Evolutionary conservation across 2,888 invertebrate genomes (phyloP).

Genomic region (Diabrotica balteata): DNA sequence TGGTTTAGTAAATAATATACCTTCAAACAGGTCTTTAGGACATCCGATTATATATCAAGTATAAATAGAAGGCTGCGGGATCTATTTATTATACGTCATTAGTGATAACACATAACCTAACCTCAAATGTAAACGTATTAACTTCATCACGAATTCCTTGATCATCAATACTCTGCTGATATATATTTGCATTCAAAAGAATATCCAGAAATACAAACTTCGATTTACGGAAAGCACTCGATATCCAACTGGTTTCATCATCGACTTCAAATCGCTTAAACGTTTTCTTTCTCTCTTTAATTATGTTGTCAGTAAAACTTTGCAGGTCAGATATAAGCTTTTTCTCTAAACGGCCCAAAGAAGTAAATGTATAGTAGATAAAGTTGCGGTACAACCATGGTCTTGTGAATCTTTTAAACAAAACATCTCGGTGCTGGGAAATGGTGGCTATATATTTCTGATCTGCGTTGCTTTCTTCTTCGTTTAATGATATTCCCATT

Average conservation of each 20-base stretch:
- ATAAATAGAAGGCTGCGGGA: too few relatives aligned
- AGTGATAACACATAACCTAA: slow-evolving; percentile 7
- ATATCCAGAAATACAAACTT: slow-evolving; percentile 53
- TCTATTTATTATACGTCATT: too few relatives aligned
- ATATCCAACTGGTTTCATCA: slow-evolving; percentile 34
- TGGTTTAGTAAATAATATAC: too few relatives aligned
- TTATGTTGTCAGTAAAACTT: slow-evolving; percentile 46
- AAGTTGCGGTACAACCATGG: slow-evolving; percentile 40
- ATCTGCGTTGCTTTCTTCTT: slow-evolving; percentile 34
- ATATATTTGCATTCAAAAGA: slow-evolving; percentile 41
- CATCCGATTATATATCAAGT: too few relatives aligned
- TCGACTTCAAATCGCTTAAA: slow-evolving; percentile 40
- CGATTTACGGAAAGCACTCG: background rate
- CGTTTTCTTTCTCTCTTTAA: slow-evolving; percentile 34
- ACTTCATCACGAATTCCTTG: slow-evolving; percentile 68
- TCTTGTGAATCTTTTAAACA: slow-evolving; percentile 37
- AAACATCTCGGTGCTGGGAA: background rate
- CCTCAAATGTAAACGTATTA: slow-evolving; percentile 66
- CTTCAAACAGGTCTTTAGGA: too few relatives aligned
- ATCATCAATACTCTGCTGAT: slow-evolving; percentile 42
- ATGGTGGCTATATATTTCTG: slow-evolving; percentile 42
- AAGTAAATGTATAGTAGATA: too few relatives aligned
- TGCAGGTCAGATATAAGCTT: slow-evolving; percentile 41
- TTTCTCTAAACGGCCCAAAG: slow-evolving; percentile 28
- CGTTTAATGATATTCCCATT: slow-evolving; percentile 44